Base-by-base conservation (phyloP, 2,797 vertebrate species). In the Tiaroga cobitis region DNA sequence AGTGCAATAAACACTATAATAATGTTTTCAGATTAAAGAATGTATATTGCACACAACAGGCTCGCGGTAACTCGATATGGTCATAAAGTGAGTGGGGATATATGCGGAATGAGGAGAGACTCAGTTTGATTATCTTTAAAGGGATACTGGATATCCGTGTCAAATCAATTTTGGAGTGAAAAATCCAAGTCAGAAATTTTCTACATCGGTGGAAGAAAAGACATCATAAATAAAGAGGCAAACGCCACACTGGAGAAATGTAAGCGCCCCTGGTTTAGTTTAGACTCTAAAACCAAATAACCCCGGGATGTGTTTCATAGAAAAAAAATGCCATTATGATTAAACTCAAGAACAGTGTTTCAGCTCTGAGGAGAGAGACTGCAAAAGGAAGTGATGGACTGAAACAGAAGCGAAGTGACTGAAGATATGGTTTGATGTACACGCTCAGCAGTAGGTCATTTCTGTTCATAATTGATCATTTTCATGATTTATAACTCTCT, bases 81-180 rank as follows among this genome's bases (percentile, higher is more conserved):
- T 92, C 93, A 95, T 95, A 95, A 95, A 95, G 93, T 84, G 90
- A 90, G 85, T 90, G 90, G 91, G 89, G 87, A 89, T 87, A 85
- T 88, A 77, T 3, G 89, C 81, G 87, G 92, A 91, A 92, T 93
- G 92, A 93, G 93, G 93, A 94, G 92, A 95, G 93, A 93, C 93
- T 93, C 92, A 94, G 93, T 95, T 95, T 92, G 94, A 93, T 94
- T 94, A 94, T 94, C 94, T 95, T 95, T 94, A 95, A 95, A 95
- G 95, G 94, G 95, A 95, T 91, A 96, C 93, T 90, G 93, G 95
- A 95, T 94, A 93, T 93, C 92, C 95, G 88, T 96, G 94, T 92
- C 94, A 92, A 95, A 96, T 96, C 94, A 94, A 95, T 96, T 95
- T 91, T 87, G 24, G 82, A 88, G 86, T 89, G 88, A 92, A 93